phyloP scores from a whole-genome alignment of 2,797 vertebrate genomes.

The Leptatherina wallacei region DNA sequence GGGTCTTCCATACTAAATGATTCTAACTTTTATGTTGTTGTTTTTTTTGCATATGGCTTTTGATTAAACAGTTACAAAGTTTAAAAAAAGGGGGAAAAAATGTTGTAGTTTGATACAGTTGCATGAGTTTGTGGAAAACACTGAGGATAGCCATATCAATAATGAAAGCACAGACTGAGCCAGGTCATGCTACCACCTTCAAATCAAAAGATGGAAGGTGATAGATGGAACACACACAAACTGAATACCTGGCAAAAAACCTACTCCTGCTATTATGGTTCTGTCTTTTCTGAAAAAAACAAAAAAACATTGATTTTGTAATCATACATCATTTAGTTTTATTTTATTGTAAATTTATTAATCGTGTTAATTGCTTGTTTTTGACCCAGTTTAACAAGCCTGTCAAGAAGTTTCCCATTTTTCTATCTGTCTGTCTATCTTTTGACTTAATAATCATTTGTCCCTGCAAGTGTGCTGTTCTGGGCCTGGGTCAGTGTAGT shows the following conservation, averaged over 20 bases:
- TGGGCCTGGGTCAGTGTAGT: not conserved
- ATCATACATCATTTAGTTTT: no score
- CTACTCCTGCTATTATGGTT: not conserved
- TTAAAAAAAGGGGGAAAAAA: no score
- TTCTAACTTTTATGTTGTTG: no score
- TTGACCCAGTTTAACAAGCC: not conserved
- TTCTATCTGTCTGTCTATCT: not conserved
- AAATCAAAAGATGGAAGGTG: not conserved
- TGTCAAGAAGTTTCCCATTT: not conserved
- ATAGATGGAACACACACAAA: not conserved
- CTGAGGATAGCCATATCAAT: not conserved
- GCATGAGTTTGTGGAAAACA: not conserved
- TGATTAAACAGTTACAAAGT: no score
- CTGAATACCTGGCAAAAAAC: not conserved
- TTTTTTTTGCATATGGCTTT: no score
- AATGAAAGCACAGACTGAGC: constrained; percentile 10
- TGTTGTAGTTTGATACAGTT: not conserved
- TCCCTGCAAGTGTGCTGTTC: no score
- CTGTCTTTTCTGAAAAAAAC: no score
- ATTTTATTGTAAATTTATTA: not conserved
- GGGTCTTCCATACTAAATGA: no score
- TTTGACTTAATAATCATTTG: not conserved
- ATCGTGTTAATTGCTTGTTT: not conserved
- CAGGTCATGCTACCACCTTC: not conserved
- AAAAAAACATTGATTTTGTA: no score